Evolutionary conservation across 2,888 invertebrate genomes (phyloP).

Genomic region (Epinotia nisella): DNA sequence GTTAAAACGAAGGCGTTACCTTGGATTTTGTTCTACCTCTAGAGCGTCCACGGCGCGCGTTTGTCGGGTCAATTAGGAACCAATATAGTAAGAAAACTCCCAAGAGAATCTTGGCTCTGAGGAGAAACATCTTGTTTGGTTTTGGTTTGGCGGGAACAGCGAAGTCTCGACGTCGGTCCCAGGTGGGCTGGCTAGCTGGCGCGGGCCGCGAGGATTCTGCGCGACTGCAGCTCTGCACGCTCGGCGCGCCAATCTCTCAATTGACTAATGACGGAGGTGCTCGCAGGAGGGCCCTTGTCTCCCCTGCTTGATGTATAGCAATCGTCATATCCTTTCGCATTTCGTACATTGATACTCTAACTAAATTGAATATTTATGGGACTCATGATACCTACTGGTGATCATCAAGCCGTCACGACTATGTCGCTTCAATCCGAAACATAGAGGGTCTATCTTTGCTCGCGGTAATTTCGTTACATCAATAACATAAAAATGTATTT

Average conservation of each 20-base stretch:
- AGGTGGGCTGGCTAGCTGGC: conserved; percentile 46
- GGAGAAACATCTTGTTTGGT: conserved; percentile 60
- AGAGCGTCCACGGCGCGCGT: conserved; percentile 88
- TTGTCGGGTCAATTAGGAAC: conserved; percentile 61
- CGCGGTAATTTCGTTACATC: background rate
- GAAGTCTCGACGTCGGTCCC: background rate
- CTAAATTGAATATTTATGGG: conserved; percentile 39
- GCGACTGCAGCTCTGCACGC: conserved; percentile 59
- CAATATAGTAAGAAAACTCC: conserved; percentile 60
- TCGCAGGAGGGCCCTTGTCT: conserved; percentile 75
- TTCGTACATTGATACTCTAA: conserved; percentile 58
- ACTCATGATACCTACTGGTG: conserved; percentile 16
- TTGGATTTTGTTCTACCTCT: conserved; percentile 91
- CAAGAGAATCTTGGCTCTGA: conserved; percentile 58
- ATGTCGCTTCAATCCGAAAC: background rate
- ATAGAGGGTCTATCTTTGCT: background rate
- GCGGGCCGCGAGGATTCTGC: conserved; percentile 59
- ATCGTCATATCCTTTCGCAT: conserved; percentile 73
- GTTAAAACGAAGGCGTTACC: conserved; percentile 66
- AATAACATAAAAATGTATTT: background rate
- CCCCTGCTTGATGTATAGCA: conserved; percentile 69
- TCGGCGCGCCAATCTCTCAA: conserved; percentile 75
- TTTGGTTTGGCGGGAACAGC: conserved; percentile 1
- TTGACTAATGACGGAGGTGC: conserved; percentile 78
- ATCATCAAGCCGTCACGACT: no score